These are phyloP conservation scores for Pseudochirops corinnae DNA, from an alignment of 2,797 vertebrate species.

Conservation along the genomic window DNA sequence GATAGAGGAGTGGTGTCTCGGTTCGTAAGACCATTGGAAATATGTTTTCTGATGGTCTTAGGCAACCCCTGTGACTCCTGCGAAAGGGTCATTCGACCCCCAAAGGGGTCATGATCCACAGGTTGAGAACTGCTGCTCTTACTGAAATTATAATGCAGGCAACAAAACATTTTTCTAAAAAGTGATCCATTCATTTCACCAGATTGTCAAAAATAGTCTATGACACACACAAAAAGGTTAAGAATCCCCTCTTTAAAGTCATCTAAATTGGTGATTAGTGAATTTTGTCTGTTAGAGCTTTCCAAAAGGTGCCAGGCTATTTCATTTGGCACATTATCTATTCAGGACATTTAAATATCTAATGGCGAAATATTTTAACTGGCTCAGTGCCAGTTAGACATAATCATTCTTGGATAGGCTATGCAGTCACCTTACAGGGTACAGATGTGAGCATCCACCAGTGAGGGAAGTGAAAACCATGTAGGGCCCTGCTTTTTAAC, in stretches of 20 bases:
- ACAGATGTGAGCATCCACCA: neutral
- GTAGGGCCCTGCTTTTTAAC: neutral
- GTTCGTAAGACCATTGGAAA: too few relatives aligned
- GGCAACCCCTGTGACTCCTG: too few relatives aligned
- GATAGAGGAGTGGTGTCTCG: too few relatives aligned
- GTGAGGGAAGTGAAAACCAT: neutral
- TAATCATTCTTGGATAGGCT: slow-evolving; percentile 45
- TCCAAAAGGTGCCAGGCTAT: slow-evolving; percentile 48
- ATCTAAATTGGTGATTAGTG: slow-evolving; percentile 32
- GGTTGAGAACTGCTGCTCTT: neutral
- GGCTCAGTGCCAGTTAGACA: slow-evolving; percentile 2
- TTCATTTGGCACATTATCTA: slow-evolving; percentile 56
- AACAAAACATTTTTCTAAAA: neutral
- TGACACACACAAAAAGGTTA: neutral
- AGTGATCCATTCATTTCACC: neutral
- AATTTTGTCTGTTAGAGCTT: slow-evolving; percentile 40
- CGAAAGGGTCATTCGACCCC: too few relatives aligned
- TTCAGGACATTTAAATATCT: slow-evolving; percentile 52
- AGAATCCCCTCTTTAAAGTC: neutral
- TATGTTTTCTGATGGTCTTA: too few relatives aligned
- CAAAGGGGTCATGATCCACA: too few relatives aligned
- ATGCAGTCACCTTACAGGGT: neutral
- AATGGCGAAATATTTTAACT: slow-evolving; percentile 59
- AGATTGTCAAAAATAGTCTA: neutral
- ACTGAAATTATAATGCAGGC: neutral